Base-by-base conservation (phyloP, 2,888 invertebrate species). In the Pteria penguin region DNA sequence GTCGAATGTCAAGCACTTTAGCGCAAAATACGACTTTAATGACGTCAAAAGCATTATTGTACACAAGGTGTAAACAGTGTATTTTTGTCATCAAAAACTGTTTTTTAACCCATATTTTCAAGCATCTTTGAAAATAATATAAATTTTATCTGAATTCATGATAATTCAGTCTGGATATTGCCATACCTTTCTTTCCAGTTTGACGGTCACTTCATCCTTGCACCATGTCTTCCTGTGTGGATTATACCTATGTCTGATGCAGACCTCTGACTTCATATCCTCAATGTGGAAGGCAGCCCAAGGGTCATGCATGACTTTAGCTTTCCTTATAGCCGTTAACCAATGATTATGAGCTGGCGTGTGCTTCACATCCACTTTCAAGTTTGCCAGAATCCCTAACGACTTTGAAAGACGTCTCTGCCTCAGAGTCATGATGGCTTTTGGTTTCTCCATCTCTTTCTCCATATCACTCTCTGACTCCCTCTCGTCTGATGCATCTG, bases 221-320 rank as follows among this genome's bases (percentile, higher is more conserved):
- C 92, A 85, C 94, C 94, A 94, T 26, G 88, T 86, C 80, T 93
- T 92, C 71, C 92, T 91, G 71, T 93, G 87, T 1, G 94, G 93
- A 82, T 93, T 93, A 87, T 94, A 94, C 26, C 94, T 90, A 84
- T 93, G 92, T 4, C 94, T 88, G 36, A 88, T 88, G 58, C 92
- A 93, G 26, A 85, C 88, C 82, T 93, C 93, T 1, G 91, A 89
- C 36, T 92, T 90, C 36, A 91, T 89, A 33, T 92, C 90, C 66
- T 93, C 92, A 45, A 94, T 90, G 78, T 93, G 92, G 82, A 93
- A 93, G 75, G 91, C 88, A 76, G 92, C 91, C 94, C 94, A 94
- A 0, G 93, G 93, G 84, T 94, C 94, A 54, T 88, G 85, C 84
- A 92, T 73, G 71, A 83, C 81, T 79, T 88, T 80, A 33, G 88